Evolutionary conservation across 2,888 invertebrate genomes (phyloP), one percentile per base, ranked within the genome.

Genomic region (Nomada hirtipes): DNA sequence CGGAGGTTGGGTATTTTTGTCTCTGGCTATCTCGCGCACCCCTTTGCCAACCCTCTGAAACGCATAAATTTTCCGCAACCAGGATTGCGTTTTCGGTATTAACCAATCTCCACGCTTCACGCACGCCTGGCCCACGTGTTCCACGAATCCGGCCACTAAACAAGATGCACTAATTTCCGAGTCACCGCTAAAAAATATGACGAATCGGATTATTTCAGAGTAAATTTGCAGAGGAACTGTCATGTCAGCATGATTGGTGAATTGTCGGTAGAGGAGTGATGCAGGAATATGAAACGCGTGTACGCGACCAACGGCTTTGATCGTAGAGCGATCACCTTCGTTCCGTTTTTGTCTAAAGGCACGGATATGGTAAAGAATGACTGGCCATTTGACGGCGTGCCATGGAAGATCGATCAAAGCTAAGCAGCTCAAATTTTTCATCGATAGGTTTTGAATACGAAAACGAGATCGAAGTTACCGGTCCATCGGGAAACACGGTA

Each of bases 341-440:
- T 72, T 67, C 71, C 68, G 65, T 20, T 81, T 61, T 65, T 78
- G 74, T 79, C 75, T 76, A 75, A 79, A 73, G 79, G 68, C 71
- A 76, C 59, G 82, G 68, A 65, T 76, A 68, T 50, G 75, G 65
- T 68, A 60, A 82, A 76, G 86, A 88, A 84, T 84, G 69, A 68
- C 61, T 67, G 36, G 42, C 71, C 63, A 73, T 82, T 57, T 29
- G 83, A 65, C 68, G 82, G 82, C 78, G 76, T 36, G 72, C 59
- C 36, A 72, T n/a, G 75, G 70, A 69, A 74, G 68, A 83, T 84
- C 82, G 86, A 86, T 84, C 84, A 78, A 77, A 81, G 73, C 60
- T 82, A 70, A 82, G 77, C 53, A 80, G 80, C 75, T 82, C 77
- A 82, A 80, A 88, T 88, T 86, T 86, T 82, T 88, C 76, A 76